A percentile compares a stretch with the other conserved stretches of the same genome.
Evolutionary conservation across 2,888 invertebrate species (phyloP).

Genomic region (Macrosoma leucophasiata): DNA sequence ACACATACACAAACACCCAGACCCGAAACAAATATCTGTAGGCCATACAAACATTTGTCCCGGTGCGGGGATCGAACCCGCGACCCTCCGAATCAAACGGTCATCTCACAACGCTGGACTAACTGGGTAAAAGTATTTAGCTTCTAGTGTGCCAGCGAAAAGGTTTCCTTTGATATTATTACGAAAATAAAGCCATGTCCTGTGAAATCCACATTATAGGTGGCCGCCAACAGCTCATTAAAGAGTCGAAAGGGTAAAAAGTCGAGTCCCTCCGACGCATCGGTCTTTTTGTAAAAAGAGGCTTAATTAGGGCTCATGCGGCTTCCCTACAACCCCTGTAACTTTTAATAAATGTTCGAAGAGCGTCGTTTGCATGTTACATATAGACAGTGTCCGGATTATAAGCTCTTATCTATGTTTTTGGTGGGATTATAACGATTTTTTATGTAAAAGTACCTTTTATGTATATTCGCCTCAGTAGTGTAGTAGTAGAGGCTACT

Average conservation of each 20-base stretch:
- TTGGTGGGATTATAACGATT: constrained; percentile 17
- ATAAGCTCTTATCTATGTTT: constrained; percentile 24
- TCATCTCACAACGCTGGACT: no score
- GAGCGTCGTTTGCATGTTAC: constrained; percentile 48
- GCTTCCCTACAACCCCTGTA: constrained; percentile 72
- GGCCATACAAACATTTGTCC: no score
- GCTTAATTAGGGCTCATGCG: constrained; percentile 75
- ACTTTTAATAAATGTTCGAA: constrained; percentile 75
- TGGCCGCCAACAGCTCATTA: constrained; percentile 67
- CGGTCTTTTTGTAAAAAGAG: constrained; percentile 69
- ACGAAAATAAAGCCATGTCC: constrained; percentile 49
- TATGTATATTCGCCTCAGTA: no score
- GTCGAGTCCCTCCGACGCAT: constrained; percentile 55
- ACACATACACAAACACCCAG: no score
- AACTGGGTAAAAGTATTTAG: no score
- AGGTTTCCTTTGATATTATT: constrained; percentile 47
- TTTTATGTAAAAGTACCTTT: no score
- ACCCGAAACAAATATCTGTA: no score
- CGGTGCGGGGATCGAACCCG: no score
- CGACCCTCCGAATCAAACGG: no score
- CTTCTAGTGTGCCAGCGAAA: no score
- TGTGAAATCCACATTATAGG: constrained; percentile 58
- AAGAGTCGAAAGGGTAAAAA: constrained; percentile 70
- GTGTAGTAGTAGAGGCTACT: no score
- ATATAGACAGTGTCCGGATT: no score